phyloP scores from a whole-genome alignment of 2,113 vertebrate species.

The Indicator indicator region DNA sequence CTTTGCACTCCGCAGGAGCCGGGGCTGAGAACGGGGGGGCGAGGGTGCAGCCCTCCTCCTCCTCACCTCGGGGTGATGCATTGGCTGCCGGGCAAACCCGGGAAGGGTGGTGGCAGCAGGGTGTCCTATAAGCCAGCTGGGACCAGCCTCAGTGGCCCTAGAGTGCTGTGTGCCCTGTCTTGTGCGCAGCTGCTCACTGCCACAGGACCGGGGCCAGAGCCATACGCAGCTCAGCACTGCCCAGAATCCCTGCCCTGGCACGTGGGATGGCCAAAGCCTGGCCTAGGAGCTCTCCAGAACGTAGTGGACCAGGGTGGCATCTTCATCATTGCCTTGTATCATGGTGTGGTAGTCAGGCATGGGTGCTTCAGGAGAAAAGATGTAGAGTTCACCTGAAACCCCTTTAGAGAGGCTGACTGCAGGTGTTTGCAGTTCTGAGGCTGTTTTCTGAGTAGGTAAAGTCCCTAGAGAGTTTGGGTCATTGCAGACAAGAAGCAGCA shows the following conservation, averaged over 20 bases:
- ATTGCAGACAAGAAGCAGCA: background rate
- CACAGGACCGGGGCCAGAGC: background rate
- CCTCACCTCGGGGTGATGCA: fast-evolving
- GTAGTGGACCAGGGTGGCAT: fast-evolving
- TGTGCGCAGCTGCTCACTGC: fast-evolving
- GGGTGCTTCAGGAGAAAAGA: background rate
- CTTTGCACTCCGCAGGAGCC: background rate
- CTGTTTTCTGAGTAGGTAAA: background rate
- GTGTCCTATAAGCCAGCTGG: background rate
- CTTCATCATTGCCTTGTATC: background rate
- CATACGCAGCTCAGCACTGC: fast-evolving
- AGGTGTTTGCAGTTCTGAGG: background rate
- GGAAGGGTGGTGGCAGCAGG: fast-evolving
- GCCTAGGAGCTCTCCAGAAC: background rate
- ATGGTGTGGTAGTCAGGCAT: fast-evolving
- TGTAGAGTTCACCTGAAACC: background rate
- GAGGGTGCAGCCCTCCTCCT: fast-evolving
- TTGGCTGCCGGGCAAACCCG: background rate
- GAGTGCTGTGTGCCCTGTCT: background rate
- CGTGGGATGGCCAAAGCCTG: fast-evolving
- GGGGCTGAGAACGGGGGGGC: background rate
- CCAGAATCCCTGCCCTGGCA: too few species aligned
- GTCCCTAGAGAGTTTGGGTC: background rate
- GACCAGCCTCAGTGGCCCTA: too few species aligned
- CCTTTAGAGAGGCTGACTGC: background rate